Conservation (phyloP, 2,797 vertebrate genomes). For the Sternarchorhynchus goeldii region DNA sequence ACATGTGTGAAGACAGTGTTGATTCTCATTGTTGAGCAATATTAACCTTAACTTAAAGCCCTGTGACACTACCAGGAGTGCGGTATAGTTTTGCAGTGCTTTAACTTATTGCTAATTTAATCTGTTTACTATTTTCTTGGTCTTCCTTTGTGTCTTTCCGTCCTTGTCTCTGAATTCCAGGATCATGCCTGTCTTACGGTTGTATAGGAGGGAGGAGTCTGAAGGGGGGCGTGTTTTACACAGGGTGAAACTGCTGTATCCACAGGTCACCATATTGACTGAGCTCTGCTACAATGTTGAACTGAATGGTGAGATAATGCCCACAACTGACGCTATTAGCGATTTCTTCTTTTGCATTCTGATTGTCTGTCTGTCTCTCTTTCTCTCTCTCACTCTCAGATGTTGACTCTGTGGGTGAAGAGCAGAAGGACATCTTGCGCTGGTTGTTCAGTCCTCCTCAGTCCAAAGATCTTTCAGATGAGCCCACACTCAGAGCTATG, state of each 20-base stretch:
- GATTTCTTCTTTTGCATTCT: background rate
- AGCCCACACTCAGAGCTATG: conserved; percentile 70
- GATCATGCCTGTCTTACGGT: conserved; percentile 74
- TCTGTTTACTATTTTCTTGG: background rate
- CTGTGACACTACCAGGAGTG: no score
- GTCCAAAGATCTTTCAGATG: conserved; percentile 69
- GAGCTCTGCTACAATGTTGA: conserved; percentile 82
- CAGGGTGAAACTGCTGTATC: conserved; percentile 67
- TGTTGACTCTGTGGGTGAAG: conserved; percentile 60
- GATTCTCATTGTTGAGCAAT: background rate
- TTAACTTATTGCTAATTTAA: no score
- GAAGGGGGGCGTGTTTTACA: conserved; percentile 64
- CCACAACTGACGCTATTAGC: background rate
- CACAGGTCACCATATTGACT: conserved; percentile 65
- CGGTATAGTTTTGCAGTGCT: no score
- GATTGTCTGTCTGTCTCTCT: background rate
- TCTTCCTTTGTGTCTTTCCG: background rate
- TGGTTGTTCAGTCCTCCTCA: conserved; percentile 85
- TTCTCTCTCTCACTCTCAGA: conserved; percentile 63
- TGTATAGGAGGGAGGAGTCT: conserved; percentile 72
- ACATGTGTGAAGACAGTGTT: background rate
- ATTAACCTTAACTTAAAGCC: background rate
- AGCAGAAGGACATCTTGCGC: conserved; percentile 75
- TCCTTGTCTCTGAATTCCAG: conserved; percentile 28
- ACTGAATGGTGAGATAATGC: conserved; percentile 69